These are phyloP conservation scores for Iguana delicatissima DNA, from an alignment of 2,797 vertebrate genomes.

Conservation along the genomic window DNA sequence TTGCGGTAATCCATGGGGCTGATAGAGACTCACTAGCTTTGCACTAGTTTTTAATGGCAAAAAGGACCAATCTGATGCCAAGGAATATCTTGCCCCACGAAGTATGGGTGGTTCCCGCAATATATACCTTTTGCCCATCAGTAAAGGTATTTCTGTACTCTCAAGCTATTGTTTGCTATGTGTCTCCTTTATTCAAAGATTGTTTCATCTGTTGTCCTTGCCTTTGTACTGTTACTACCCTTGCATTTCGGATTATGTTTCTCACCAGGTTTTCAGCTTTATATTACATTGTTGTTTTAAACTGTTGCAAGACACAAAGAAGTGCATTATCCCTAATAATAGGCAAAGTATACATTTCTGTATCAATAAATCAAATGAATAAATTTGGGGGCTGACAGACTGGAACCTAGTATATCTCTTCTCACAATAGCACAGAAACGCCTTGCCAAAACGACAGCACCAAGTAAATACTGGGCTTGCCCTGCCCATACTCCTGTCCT, in stretches of 20 bases:
- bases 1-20: too few species aligned
- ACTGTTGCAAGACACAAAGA: not conserved
- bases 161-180: not conserved
- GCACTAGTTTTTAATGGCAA: too few species aligned
- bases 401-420: too few species aligned
- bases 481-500: slow-evolving; percentile 59
- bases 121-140: too few species aligned
- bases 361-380: not conserved
- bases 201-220: not conserved
- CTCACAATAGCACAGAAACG: too few species aligned
- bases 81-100: too few species aligned
- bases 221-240: not conserved
- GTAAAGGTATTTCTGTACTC: not conserved
- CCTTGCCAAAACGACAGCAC: not conserved
- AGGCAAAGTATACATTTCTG: too few species aligned
- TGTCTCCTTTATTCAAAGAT: not conserved
- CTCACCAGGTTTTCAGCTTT: too few species aligned
- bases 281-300: not conserved
- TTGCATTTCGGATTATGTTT: not conserved
- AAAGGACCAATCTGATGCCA: too few species aligned
- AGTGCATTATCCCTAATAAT: not conserved
- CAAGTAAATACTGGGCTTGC: slow-evolving; percentile 55
- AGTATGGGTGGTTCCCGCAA: too few species aligned
- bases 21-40: too few species aligned
- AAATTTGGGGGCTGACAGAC: not conserved